phyloP scores from a whole-genome alignment of 2,888 invertebrate species.

The Phymatocera aterrima region DNA sequence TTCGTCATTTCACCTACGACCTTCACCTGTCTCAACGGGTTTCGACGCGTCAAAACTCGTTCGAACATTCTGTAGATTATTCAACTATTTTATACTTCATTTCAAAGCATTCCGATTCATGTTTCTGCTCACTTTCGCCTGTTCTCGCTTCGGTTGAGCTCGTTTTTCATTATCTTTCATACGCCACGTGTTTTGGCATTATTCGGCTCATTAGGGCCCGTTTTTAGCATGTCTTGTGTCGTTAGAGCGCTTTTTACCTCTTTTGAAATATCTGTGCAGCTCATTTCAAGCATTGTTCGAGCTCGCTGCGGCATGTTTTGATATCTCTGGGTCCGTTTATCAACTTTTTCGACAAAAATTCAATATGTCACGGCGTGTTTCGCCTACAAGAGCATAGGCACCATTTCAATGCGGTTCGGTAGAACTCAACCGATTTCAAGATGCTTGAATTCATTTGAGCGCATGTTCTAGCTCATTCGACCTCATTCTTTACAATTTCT shows the following conservation, averaged over 20 bases:
- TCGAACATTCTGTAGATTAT: not conserved
- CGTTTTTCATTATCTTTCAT: too few relatives aligned
- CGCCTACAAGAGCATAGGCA: too few relatives aligned
- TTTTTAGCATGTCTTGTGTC: too few relatives aligned
- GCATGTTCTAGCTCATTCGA: not conserved
- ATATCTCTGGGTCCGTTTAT: not conserved
- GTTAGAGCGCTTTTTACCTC: too few relatives aligned
- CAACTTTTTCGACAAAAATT: too few relatives aligned
- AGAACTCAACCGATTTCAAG: too few relatives aligned
- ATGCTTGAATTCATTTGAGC: not conserved
- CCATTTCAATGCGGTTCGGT: too few relatives aligned
- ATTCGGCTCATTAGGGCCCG: too few relatives aligned
- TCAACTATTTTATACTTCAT: not conserved
- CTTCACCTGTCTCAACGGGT: not conserved
- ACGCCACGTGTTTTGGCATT: too few relatives aligned
- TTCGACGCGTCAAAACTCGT: not conserved
- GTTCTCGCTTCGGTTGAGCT: not conserved
- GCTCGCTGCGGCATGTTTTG: not conserved
- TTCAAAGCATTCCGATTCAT: not conserved
- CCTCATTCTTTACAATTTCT: too few relatives aligned
- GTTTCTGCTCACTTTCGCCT: not conserved
- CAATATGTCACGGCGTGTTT: not conserved
- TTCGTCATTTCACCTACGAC: too few relatives aligned
- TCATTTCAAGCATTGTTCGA: not conserved
- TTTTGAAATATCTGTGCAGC: too few relatives aligned